Evolutionary conservation across 2,888 invertebrate species (phyloP).

Genomic region (Ramazzottius varieornatus): DNA sequence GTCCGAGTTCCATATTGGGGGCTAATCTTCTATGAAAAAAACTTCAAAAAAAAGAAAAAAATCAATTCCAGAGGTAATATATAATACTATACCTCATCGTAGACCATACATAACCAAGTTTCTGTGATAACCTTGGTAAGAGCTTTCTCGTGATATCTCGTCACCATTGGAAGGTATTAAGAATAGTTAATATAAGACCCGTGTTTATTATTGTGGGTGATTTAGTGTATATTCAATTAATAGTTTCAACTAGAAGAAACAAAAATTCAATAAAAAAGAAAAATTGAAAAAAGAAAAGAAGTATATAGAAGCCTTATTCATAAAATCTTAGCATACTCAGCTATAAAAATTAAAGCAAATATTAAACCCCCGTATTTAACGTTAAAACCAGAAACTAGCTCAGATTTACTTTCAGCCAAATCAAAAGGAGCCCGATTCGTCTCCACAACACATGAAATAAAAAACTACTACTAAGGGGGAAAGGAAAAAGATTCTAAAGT

Average conservation of each 20-base stretch:
- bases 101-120: conserved; percentile 31
- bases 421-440: conserved; percentile 26
- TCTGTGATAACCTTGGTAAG: conserved; percentile 38
- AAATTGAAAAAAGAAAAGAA: background rate
- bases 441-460: conserved; percentile 17
- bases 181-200: too few species aligned
- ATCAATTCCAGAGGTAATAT: conserved; percentile 41
- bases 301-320: background rate
- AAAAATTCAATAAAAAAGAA: conserved; percentile 30
- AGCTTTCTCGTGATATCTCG: conserved; percentile 40
- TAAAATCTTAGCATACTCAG: conserved; percentile 16
- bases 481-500: conserved; percentile 13
- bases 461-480: conserved; percentile 14
- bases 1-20: conserved; percentile 32
- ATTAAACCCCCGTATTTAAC: conserved; percentile 34
- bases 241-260: too few species aligned
- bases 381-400: conserved; percentile 52
- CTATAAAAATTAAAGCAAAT: conserved; percentile 21
- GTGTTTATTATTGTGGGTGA: too few species aligned
- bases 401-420: conserved; percentile 50
- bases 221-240: too few species aligned
- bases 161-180: conserved; percentile 48
- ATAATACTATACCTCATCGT: conserved; percentile 42
- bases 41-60: conserved; percentile 35
- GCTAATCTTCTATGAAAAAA: conserved; percentile 33